Evolutionary conservation across 2,888 invertebrate genomes (phyloP).

Genomic region (Hecatera dysodea): DNA sequence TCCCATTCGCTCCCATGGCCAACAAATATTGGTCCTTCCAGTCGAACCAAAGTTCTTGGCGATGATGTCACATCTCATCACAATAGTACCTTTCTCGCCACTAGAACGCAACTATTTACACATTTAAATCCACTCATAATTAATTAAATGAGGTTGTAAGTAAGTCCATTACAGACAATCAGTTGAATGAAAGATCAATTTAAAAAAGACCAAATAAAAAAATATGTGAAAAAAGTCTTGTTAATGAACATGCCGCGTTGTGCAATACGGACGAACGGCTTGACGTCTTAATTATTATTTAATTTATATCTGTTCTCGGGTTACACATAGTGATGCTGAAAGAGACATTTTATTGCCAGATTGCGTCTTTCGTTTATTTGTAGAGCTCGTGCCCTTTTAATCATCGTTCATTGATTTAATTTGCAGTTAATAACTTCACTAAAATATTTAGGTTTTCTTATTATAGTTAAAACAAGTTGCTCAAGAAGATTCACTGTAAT

Average conservation of each 20-base stretch:
- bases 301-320: constrained; percentile 66
- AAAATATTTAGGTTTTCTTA: background rate
- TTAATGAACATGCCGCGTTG: constrained; percentile 67
- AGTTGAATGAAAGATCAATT: constrained; percentile 64
- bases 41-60: constrained; percentile 1
- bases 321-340: constrained; percentile 53
- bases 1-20: background rate
- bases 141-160: constrained; percentile 57
- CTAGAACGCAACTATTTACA: constrained; percentile 49
- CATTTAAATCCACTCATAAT: constrained; percentile 55
- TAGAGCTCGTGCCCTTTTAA: constrained; percentile 33
- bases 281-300: constrained; percentile 76
- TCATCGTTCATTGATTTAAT: constrained; percentile 41
- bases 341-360: constrained; percentile 56
- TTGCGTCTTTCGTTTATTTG: constrained; percentile 41
- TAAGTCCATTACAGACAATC: constrained; percentile 62
- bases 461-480: background rate
- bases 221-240: constrained; percentile 58
- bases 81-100: constrained; percentile 11
- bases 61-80: constrained; percentile 26
- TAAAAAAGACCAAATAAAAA: constrained; percentile 54
- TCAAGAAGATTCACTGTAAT: background rate
- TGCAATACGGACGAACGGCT: constrained; percentile 54
- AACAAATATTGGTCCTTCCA: constrained; percentile 7
- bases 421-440: constrained; percentile 34